Percentiles rank a stretch among this genome's conserved stretches.
Conservation (phyloP, 2,113 vertebrate species). For the Dendropsophus ebraccatus region DNA sequence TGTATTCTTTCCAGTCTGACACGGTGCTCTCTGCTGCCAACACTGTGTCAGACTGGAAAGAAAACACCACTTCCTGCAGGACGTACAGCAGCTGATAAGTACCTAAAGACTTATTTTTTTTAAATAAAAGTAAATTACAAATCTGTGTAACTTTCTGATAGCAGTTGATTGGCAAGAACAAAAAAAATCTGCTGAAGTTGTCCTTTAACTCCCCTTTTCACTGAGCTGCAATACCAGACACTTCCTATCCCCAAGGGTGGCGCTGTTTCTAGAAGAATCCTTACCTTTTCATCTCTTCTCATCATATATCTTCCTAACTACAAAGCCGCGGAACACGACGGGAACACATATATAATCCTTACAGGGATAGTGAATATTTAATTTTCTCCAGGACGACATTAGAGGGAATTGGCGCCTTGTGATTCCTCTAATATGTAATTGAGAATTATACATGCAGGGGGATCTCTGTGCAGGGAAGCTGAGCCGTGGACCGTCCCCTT, state of each 20-base stretch:
- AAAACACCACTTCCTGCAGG: too few species aligned
- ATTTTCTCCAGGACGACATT: neutral
- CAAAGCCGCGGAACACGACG: neutral
- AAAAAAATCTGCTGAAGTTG: too few species aligned
- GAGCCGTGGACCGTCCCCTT: neutral
- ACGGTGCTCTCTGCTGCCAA: too few species aligned
- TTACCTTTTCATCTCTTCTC: neutral
- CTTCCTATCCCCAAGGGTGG: neutral
- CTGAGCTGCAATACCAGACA: neutral
- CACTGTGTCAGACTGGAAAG: too few species aligned
- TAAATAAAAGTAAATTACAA: too few species aligned
- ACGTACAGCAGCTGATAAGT: too few species aligned
- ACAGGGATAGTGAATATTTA: neutral
- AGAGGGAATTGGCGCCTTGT: neutral
- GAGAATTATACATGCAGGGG: conserved; percentile 19
- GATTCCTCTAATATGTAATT: neutral
- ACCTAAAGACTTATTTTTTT: too few species aligned
- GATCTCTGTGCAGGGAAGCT: neutral
- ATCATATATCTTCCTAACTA: neutral
- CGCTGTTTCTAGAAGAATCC: neutral
- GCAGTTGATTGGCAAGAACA: too few species aligned
- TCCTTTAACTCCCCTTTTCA: too few species aligned
- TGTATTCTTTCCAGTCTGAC: too few species aligned
- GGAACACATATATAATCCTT: neutral
- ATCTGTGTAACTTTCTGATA: too few species aligned